phyloP scores from a whole-genome alignment of 2,888 invertebrate genomes.

The Bellardia pandia region DNA sequence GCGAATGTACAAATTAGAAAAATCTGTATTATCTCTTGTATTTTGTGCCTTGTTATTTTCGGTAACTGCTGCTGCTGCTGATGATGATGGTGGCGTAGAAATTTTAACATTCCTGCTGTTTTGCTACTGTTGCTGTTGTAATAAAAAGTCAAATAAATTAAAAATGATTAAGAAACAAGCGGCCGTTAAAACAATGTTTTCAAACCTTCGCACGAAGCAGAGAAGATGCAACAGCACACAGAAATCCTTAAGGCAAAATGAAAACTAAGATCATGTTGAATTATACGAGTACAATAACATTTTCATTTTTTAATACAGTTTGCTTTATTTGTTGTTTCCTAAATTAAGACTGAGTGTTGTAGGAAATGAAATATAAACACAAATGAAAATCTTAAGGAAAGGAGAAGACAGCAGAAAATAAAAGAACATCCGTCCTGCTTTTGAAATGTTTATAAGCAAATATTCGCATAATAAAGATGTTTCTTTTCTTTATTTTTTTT shows the following conservation, averaged over 20 bases:
- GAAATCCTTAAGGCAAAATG: constrained; percentile 31
- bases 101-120: not conserved
- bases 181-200: constrained; percentile 14
- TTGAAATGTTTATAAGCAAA: constrained; percentile 41
- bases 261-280: constrained; percentile 34
- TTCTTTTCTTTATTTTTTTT: not conserved
- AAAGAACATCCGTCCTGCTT: constrained; percentile 23
- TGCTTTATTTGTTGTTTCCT: not conserved
- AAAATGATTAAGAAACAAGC: constrained; percentile 19
- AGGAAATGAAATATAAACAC: constrained; percentile 26
- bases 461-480: constrained; percentile 52
- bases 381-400: constrained; percentile 29
- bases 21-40: not conserved
- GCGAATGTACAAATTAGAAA: constrained; percentile 27
- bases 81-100: not conserved
- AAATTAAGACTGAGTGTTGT: not conserved
- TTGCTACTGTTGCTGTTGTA: not conserved
- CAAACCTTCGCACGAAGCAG: not conserved
- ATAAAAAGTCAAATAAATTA: constrained; percentile 44
- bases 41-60: not conserved
- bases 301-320: not conserved
- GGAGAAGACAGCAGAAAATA: not conserved
- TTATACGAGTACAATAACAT: not conserved
- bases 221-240: constrained; percentile 9
- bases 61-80: not conserved